Evolutionary conservation across 2,888 invertebrate species (phyloP).

Genomic region (Nebria salina): DNA sequence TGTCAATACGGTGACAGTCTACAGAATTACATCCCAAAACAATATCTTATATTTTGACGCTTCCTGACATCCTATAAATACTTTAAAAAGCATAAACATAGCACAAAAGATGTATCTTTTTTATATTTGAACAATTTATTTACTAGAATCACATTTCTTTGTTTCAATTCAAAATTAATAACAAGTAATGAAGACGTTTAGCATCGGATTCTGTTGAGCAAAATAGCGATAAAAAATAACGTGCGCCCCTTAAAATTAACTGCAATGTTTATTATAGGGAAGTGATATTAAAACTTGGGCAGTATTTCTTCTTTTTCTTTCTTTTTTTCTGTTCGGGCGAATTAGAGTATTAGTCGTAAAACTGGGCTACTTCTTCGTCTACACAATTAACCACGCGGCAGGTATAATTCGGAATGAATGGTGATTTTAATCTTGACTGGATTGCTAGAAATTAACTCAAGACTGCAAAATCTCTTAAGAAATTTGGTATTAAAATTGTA

Average conservation of each 20-base stretch:
- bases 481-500: conserved; percentile 6
- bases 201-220: not conserved
- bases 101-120: too few species aligned
- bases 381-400: conserved; percentile 18
- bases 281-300: conserved; percentile 26
- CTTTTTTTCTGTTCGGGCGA: not conserved
- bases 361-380: conserved; percentile 14
- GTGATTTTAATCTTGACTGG: conserved; percentile 31
- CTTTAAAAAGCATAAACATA: too few species aligned
- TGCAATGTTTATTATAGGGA: conserved; percentile 29
- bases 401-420: conserved; percentile 35
- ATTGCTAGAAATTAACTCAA: conserved; percentile 33
- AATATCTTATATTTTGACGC: too few species aligned
- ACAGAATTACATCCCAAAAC: too few species aligned
- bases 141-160: not conserved
- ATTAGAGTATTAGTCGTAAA: conserved; percentile 20
- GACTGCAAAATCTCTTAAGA: conserved; percentile 18
- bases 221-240: conserved; percentile 22
- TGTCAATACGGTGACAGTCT: too few species aligned
- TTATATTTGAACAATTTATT: not conserved
- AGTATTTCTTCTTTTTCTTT: conserved; percentile 15
- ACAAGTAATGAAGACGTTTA: not conserved
- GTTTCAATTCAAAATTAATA: not conserved
- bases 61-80: too few species aligned
- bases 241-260: conserved; percentile 22